Evolutionary conservation across 2,797 vertebrate genomes (phyloP).

Genomic region (Coccyzus lansbergi): DNA sequence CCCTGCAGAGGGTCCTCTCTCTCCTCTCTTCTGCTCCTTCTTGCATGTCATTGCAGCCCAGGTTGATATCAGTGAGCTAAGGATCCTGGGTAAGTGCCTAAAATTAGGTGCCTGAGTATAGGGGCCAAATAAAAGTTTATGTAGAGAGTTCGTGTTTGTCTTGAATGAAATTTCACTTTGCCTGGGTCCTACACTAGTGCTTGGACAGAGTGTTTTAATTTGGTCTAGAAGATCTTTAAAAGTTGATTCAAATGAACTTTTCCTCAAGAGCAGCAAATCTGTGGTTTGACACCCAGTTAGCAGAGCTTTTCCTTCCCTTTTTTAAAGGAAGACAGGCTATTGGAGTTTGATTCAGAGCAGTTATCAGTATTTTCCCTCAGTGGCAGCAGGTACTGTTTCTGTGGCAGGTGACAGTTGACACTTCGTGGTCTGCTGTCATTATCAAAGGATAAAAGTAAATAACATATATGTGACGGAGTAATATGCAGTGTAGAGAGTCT

Average conservation of each 20-base stretch:
- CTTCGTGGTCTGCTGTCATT: background rate
- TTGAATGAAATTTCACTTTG: background rate
- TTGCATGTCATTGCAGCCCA: background rate
- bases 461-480: fast-evolving
- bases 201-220: background rate
- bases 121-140: background rate
- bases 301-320: background rate
- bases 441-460: fast-evolving
- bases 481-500: background rate
- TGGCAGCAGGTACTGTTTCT: too few species aligned
- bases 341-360: background rate
- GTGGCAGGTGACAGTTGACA: too few species aligned
- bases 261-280: background rate
- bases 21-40: background rate
- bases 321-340: background rate
- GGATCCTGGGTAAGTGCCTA: background rate
- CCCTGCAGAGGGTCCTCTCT: background rate
- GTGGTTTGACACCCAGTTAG: background rate
- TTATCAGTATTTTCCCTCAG: background rate
- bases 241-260: background rate
- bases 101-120: background rate
- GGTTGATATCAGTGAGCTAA: background rate
- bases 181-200: background rate
- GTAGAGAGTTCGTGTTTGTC: background rate
- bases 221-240: background rate